phyloP scores from a whole-genome alignment of 2,797 vertebrate species.

The Myripristis jacobus region DNA sequence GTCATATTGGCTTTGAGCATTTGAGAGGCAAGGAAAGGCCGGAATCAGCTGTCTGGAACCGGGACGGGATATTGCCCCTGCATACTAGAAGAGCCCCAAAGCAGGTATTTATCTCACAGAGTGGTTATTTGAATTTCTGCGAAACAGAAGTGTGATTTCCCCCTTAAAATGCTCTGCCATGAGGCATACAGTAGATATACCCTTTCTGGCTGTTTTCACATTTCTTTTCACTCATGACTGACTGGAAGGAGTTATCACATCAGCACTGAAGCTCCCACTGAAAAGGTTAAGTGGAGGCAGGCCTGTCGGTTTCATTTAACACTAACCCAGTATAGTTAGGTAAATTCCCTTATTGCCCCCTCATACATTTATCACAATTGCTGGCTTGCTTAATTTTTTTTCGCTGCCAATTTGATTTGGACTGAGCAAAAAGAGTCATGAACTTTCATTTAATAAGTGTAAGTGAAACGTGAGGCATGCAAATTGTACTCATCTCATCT shows the following conservation, averaged over 20 bases:
- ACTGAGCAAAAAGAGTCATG: neutral
- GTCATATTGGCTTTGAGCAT: conserved; percentile 65
- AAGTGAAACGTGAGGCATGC: neutral
- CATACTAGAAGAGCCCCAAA: conserved; percentile 27
- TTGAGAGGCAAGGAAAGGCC: conserved; percentile 61
- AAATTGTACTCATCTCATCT: neutral
- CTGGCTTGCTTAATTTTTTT: conserved; percentile 1
- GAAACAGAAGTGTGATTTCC: conserved; percentile 4
- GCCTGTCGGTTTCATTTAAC: conserved; percentile 18
- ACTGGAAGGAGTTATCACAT: neutral
- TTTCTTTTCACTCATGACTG: conserved; percentile 8
- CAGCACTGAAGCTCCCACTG: conserved; percentile 1
- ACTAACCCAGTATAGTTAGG: neutral
- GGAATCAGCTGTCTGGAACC: conserved; percentile 53
- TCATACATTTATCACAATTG: conserved; percentile 3
- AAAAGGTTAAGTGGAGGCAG: conserved; percentile 2
- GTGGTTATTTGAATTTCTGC: conserved; percentile 31
- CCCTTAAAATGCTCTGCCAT: conserved; percentile 8
- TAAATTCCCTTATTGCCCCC: neutral
- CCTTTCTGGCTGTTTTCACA: conserved; percentile 13
- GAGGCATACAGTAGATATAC: conserved; percentile 1
- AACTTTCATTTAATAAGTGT: neutral
- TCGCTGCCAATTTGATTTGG: neutral
- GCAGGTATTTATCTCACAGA: conserved; percentile 51
- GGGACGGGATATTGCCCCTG: conserved; percentile 35